phyloP scores from a whole-genome alignment of 2,113 vertebrate species.

The Heterochromis multidens region DNA sequence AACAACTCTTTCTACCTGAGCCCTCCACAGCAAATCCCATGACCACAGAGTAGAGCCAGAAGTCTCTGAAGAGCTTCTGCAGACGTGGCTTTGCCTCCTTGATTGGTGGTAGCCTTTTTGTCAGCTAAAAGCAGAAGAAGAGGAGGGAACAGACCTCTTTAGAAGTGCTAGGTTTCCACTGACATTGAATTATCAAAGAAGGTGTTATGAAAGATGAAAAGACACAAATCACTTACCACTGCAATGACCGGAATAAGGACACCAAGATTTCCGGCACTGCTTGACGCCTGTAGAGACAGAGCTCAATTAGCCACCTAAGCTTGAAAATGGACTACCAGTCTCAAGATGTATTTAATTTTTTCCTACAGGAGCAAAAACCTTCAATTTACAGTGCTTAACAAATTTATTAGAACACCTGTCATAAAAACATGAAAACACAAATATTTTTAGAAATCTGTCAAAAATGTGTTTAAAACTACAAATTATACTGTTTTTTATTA shows the following conservation, averaged over 20 bases:
- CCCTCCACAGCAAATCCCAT: constrained; percentile 99
- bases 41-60: constrained; percentile 97
- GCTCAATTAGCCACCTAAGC: neutral
- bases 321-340: neutral
- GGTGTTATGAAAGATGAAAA: neutral
- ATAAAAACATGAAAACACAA: neutral
- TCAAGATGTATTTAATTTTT: neutral
- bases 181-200: neutral
- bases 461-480: no score
- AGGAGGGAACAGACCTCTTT: neutral
- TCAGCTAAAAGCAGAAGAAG: constrained; percentile 76
- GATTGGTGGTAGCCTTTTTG: constrained; percentile 88
- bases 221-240: constrained; percentile 81
- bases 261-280: constrained; percentile 95
- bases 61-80: constrained; percentile 97
- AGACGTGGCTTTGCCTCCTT: constrained; percentile 95
- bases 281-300: constrained; percentile 85
- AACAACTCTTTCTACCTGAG: constrained; percentile 78
- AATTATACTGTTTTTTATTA: no score
- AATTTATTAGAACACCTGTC: neutral
- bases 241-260: constrained; percentile 97
- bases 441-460: no score
- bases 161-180: neutral
- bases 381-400: neutral
- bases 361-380: neutral